Percentiles rank a stretch among this genome's conserved stretches.
Evolutionary conservation across 2,797 vertebrate genomes (phyloP).

Genomic region (Crocidura indochinensis): DNA sequence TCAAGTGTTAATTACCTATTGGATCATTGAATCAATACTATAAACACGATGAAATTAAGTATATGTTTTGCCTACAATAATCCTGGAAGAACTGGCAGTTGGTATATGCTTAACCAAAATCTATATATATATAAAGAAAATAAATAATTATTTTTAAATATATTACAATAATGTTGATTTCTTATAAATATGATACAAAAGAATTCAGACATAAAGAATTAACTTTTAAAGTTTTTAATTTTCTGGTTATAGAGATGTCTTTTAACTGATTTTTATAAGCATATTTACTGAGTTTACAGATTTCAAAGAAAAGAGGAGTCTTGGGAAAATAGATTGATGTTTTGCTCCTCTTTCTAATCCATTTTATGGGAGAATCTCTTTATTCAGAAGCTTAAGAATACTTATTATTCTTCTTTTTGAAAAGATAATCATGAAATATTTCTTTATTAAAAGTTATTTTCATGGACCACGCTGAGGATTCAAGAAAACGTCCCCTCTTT

Average conservation of each 20-base stretch:
- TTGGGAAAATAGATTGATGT: not conserved
- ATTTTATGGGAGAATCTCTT: not conserved
- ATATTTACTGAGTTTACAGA: slow-evolving; percentile 32
- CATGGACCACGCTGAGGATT: too few relatives aligned
- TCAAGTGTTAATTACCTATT: not conserved
- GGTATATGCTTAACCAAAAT: not conserved
- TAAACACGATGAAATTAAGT: not conserved
- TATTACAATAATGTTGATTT: not conserved
- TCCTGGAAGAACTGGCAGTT: not conserved
- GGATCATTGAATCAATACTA: not conserved
- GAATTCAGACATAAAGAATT: slow-evolving; percentile 30
- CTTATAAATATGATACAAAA: slow-evolving; percentile 44
- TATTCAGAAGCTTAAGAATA: not conserved
- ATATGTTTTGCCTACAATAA: not conserved
- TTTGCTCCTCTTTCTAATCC: not conserved
- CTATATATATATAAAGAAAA: too few relatives aligned
- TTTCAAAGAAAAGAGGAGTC: slow-evolving; percentile 3
- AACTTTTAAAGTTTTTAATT: slow-evolving; percentile 11
- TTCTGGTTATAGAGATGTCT: slow-evolving; percentile 15
- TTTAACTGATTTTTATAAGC: slow-evolving; percentile 44
- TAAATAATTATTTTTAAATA: too few relatives aligned
- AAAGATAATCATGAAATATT: not conserved
- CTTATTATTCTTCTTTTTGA: slow-evolving; percentile 14
- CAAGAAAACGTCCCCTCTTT: too few relatives aligned
- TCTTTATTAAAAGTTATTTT: too few relatives aligned